Evolutionary conservation across 2,888 invertebrate genomes (phyloP).

Genomic region (Erebia ligea): DNA sequence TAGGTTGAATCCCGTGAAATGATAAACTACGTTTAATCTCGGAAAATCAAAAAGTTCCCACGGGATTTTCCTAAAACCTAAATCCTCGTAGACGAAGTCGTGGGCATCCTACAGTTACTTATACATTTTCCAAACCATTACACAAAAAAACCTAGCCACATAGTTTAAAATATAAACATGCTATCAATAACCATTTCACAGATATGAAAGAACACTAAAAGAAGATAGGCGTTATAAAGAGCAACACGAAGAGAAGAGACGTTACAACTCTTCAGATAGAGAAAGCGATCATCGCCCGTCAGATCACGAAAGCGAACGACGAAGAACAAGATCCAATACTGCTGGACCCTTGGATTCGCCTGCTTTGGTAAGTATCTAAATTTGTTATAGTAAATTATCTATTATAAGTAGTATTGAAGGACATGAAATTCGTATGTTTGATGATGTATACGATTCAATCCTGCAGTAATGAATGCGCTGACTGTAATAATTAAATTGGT

Average conservation of each 20-base stretch:
- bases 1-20: too few relatives aligned
- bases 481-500: too few relatives aligned
- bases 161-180: neutral
- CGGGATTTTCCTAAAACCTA: too few relatives aligned
- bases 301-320: constrained; percentile 64
- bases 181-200: constrained; percentile 36
- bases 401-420: too few relatives aligned
- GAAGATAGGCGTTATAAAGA: constrained; percentile 63
- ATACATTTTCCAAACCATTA: neutral
- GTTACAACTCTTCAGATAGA: constrained; percentile 83
- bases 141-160: neutral
- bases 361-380: constrained; percentile 65
- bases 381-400: neutral
- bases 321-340: constrained; percentile 62
- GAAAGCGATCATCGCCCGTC: constrained; percentile 76
- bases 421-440: too few relatives aligned
- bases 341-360: constrained; percentile 73
- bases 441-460: too few relatives aligned
- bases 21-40: too few relatives aligned
- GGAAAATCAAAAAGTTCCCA: too few relatives aligned
- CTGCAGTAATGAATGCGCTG: too few relatives aligned
- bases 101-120: neutral
- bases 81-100: neutral
- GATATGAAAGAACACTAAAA: constrained; percentile 62
- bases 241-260: constrained; percentile 72